Conservation (phyloP, 2,888 invertebrate genomes). For the Branchipolynoe longqiensis region DNA sequence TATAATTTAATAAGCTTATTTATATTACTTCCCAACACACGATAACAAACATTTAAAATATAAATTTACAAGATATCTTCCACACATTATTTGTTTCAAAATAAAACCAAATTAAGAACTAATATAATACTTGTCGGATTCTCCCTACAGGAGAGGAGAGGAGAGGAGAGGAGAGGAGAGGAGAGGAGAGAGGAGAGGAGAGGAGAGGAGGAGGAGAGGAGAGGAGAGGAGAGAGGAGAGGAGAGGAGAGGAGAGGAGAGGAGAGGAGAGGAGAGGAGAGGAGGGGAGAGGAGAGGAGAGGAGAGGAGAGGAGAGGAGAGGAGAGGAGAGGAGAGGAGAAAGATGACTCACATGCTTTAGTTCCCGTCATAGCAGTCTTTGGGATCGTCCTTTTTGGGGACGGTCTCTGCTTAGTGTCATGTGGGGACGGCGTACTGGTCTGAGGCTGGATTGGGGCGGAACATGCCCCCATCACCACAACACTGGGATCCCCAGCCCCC, state of each 20-base stretch:
- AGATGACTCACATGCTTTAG: constrained; percentile 27
- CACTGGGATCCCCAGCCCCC: too few species aligned
- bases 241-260: not conserved
- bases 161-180: not conserved
- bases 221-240: not conserved
- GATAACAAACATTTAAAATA: too few species aligned
- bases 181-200: not conserved
- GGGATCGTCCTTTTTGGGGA: not conserved
- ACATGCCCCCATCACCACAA: constrained; percentile 6
- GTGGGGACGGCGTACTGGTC: not conserved
- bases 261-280: not conserved
- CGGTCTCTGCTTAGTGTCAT: not conserved
- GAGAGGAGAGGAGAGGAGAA: not conserved
- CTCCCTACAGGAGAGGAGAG: not conserved
- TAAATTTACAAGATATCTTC: too few species aligned
- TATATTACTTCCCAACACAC: too few species aligned
- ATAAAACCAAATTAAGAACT: too few species aligned
- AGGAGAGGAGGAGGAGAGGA: not conserved
- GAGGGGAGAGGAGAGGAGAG: not conserved
- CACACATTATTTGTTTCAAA: too few species aligned
- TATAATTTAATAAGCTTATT: too few species aligned
- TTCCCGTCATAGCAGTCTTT: not conserved
- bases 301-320: not conserved
- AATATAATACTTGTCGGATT: too few species aligned
- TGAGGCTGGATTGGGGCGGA: not conserved